These are phyloP conservation scores for Andrena chrysosceles DNA, from an alignment of 2,888 invertebrate genomes.

Conservation along the genomic window DNA sequence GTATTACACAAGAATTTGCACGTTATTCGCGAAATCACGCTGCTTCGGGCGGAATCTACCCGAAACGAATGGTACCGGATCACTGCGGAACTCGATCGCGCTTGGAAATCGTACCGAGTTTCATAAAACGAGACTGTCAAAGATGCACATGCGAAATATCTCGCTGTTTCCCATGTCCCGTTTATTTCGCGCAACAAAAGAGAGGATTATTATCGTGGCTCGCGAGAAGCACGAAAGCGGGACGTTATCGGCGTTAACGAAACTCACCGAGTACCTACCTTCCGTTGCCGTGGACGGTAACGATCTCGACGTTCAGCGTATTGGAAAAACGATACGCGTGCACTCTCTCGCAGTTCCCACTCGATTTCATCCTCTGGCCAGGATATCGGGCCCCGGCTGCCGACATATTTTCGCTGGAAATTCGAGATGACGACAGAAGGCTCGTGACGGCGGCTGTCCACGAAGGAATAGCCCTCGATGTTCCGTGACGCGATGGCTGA, in stretches of 20 bases:
- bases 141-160: not conserved
- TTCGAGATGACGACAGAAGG: constrained; percentile 14
- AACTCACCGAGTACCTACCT: constrained; percentile 5
- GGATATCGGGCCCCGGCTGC: constrained; percentile 30
- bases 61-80: too few relatives aligned
- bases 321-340: constrained; percentile 49
- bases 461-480: constrained; percentile 11
- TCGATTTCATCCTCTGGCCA: constrained; percentile 43
- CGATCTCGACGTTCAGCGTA: constrained; percentile 31
- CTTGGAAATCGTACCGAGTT: too few relatives aligned
- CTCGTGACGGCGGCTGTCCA: constrained; percentile 16
- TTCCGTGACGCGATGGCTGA: not conserved
- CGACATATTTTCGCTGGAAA: constrained; percentile 43
- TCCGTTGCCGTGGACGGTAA: constrained; percentile 18
- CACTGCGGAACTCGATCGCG: too few relatives aligned
- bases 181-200: constrained; percentile 13
- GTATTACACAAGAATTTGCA: not conserved
- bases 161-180: not conserved
- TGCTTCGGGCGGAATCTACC: too few relatives aligned
- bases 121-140: too few relatives aligned
- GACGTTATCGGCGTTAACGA: constrained; percentile 14
- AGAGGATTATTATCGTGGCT: constrained; percentile 3
- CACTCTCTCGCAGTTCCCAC: constrained; percentile 17
- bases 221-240: constrained; percentile 3
- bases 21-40: too few relatives aligned